These are phyloP conservation scores for Euwallacea fornicatus DNA, from an alignment of 1,140 invertebrate genomes.

Conservation along the genomic window DNA sequence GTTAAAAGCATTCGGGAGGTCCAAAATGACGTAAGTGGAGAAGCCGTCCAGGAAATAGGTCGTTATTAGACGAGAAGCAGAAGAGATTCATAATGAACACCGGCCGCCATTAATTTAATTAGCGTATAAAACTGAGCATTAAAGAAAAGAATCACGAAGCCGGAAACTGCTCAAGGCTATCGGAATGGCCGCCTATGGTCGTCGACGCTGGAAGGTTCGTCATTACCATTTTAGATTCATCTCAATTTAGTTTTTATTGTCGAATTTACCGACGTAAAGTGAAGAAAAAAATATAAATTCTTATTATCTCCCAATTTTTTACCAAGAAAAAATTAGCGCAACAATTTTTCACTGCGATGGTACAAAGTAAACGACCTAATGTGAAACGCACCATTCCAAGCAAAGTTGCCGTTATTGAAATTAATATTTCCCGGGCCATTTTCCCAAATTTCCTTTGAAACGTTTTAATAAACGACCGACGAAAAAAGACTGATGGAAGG, in stretches of 20 bases:
- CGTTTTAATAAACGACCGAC: slow-evolving; percentile 7
- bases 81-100: slow-evolving; percentile 12
- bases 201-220: not conserved
- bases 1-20: too few species aligned
- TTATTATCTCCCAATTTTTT: not conserved
- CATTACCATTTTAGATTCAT: too few species aligned
- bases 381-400: not conserved
- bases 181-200: not conserved
- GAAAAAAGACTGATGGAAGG: not conserved
- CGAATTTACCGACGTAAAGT: too few species aligned
- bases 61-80: slow-evolving; percentile 6
- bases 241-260: too few species aligned
- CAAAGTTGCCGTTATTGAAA: slow-evolving; percentile 1
- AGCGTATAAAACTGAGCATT: slow-evolving; percentile 19
- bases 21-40: slow-evolving; percentile 9
- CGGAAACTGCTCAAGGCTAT: slow-evolving; percentile 8
- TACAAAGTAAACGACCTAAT: slow-evolving; percentile 1
- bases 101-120: slow-evolving; percentile 19
- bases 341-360: slow-evolving; percentile 3
- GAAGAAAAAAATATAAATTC: too few species aligned
- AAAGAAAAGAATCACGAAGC: slow-evolving; percentile 21
- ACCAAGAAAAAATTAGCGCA: not conserved
- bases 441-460: slow-evolving; percentile 12
- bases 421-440: slow-evolving; percentile 7
- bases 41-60: slow-evolving; percentile 10